Evolutionary conservation across 2,797 vertebrate species (phyloP), one percentile per base, ranked within the genome.

Genomic region (Characodon lateralis): DNA sequence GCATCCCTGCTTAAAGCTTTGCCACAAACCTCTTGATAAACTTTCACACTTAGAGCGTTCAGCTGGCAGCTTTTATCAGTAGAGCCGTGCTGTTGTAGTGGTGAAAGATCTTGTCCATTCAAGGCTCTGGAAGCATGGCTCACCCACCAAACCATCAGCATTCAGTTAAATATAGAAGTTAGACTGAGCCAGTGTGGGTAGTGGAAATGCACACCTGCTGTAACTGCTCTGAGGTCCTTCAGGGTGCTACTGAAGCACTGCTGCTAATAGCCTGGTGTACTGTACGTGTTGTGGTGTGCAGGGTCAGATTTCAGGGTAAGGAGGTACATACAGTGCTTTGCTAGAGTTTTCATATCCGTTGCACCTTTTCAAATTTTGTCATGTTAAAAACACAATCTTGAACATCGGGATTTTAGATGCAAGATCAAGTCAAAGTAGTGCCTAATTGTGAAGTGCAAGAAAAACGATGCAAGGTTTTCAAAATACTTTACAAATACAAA

Each of bases 141-240:
- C 26, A 24, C 76, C 72, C 71, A 72, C 74, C 69, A 73, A 71
- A 43, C 79, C 41, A 70, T 69, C 26, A 74, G 56, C 73, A 76
- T 77, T 82, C 73, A 74, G 91, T 87, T 94, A 95, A 92, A 93
- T 90, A 91, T 94, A 94, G 87, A 83, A 5, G 22, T 79, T 77
- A 70, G 65, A 84, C 74, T 69, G 77, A 82, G 83, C 43, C 51
- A 51, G 5, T 26, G 70, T 46, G 58, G 56, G 50, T 39, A 10
- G 72, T 61, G 78, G 68, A 86, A 89, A 80, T 59, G 55, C 74
- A 83, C 92, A 92, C 90, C 92, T 89, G 91, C 83, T 84, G 83
- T 71, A 63, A 26, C 79, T 58, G 74, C 39, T 77, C 71, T 28
- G 65, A 79, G 74, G 50, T 48, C 31, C 80, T 68, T 69, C 65